These are phyloP conservation scores for Cataglyphis livida DNA, from an alignment of 2,888 invertebrate species.

Conservation along the genomic window DNA sequence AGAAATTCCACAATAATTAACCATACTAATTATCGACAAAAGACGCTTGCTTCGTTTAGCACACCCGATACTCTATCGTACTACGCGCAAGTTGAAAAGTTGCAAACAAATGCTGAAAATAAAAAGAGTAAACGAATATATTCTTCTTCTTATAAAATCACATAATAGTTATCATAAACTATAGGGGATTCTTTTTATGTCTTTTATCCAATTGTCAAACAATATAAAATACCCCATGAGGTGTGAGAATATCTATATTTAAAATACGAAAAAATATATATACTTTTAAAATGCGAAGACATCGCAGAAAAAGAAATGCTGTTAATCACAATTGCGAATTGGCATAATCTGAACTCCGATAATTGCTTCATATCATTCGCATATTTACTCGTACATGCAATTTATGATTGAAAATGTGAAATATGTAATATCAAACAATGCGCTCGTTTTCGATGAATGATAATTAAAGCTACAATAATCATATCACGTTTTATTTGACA, in stretches of 20 bases:
- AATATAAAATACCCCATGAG: neutral
- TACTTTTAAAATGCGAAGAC: neutral
- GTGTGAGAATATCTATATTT: neutral
- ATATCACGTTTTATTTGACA: neutral
- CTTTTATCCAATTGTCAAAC: too few relatives aligned
- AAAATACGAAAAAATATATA: neutral
- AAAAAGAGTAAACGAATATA: neutral
- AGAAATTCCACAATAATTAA: neutral
- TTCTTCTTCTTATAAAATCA: neutral
- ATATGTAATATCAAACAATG: neutral
- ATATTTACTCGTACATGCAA: neutral
- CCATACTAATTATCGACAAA: neutral
- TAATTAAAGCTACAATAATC: neutral
- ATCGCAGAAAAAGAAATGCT: too few relatives aligned
- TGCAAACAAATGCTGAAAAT: neutral
- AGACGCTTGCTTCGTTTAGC: neutral
- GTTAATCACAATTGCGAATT: neutral
- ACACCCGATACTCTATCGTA: neutral
- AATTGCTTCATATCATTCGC: neutral
- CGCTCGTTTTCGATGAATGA: neutral
- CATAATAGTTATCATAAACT: neutral
- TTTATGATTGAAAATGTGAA: slow-evolving; percentile 5
- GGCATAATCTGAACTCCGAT: neutral
- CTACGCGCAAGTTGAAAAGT: neutral
- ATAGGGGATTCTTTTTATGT: neutral